These are phyloP conservation scores for Drosophila ambigua DNA, from an alignment of 1,140 invertebrate genomes.

Conservation along the genomic window DNA sequence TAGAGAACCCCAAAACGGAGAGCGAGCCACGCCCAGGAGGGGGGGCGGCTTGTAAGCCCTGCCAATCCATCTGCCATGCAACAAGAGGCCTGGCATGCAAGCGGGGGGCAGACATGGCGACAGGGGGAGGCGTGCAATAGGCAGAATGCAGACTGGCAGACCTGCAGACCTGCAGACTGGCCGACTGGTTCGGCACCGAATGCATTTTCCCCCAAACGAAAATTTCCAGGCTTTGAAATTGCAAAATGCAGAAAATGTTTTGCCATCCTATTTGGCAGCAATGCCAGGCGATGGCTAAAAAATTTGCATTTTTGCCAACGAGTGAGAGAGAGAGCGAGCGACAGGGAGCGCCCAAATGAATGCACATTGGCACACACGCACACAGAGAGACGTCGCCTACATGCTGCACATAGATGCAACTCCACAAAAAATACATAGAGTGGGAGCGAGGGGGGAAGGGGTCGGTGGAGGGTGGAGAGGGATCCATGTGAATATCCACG, in stretches of 20 bases:
- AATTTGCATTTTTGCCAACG: constrained; percentile 75
- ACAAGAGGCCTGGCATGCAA: background rate
- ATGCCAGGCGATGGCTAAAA: constrained; percentile 59
- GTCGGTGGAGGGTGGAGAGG: constrained; percentile 23
- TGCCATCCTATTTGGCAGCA: constrained; percentile 56
- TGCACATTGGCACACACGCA: constrained; percentile 48
- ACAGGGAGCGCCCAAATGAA: constrained; percentile 52
- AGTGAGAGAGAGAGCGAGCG: background rate
- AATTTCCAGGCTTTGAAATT: constrained; percentile 79
- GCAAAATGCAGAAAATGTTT: constrained; percentile 70
- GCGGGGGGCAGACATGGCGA: background rate
- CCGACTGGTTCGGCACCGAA: constrained; percentile 15
- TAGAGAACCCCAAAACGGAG: constrained; percentile 6
- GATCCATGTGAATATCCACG: constrained; percentile 46
- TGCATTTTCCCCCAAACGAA: constrained; percentile 77
- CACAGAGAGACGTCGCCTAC: constrained; percentile 1
- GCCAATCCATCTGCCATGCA: constrained; percentile 61
- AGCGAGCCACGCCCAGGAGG: background rate
- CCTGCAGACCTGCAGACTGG: constrained; percentile 4
- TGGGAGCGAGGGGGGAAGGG: constrained; percentile 7
- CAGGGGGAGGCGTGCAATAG: constrained; percentile 15
- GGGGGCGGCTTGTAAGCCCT: constrained; percentile 47
- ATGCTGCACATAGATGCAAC: constrained; percentile 37
- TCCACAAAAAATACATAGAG: constrained; percentile 13
- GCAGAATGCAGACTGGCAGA: constrained; percentile 14